phyloP scores from a whole-genome alignment of 2,113 vertebrate genomes.

The Gavialis gangeticus region DNA sequence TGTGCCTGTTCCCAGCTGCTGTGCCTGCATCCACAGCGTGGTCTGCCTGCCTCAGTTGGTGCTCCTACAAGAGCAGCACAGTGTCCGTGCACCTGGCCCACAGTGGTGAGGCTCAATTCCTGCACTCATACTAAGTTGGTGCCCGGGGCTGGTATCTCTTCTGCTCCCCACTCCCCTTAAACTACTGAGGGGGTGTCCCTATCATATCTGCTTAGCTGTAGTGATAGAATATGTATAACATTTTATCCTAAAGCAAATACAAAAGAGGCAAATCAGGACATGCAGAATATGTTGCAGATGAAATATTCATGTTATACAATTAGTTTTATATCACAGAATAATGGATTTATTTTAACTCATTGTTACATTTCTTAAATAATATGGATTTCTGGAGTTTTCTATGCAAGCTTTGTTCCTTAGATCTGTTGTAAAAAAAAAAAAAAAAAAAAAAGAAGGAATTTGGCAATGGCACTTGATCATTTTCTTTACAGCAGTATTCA shows the following conservation, averaged over 20 bases:
- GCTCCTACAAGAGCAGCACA: too few species aligned
- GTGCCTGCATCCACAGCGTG: too few species aligned
- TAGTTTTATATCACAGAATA: background rate
- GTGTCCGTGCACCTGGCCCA: too few species aligned
- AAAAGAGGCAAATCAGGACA: background rate
- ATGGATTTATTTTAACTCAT: background rate
- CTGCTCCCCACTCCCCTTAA: background rate
- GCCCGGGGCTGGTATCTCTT: background rate
- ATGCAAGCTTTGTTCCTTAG: background rate
- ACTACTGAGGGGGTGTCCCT: conserved; percentile 10
- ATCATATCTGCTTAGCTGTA: conserved; percentile 45
- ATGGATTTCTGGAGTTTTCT: background rate
- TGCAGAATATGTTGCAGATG: background rate
- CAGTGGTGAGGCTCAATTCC: too few species aligned
- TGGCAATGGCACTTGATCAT: background rate
- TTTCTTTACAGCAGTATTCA: conserved; percentile 38
- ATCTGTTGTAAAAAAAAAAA: conserved; percentile 2
- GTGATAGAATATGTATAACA: background rate
- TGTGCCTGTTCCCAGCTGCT: too few species aligned
- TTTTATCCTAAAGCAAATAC: conserved; percentile 22
- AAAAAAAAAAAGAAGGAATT: background rate
- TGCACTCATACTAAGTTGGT: too few species aligned
- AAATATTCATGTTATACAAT: background rate
- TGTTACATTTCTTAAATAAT: background rate
- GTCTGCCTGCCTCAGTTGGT: too few species aligned